phyloP scores from a whole-genome alignment of 2,888 invertebrate species.

The Tenthredo livida region DNA sequence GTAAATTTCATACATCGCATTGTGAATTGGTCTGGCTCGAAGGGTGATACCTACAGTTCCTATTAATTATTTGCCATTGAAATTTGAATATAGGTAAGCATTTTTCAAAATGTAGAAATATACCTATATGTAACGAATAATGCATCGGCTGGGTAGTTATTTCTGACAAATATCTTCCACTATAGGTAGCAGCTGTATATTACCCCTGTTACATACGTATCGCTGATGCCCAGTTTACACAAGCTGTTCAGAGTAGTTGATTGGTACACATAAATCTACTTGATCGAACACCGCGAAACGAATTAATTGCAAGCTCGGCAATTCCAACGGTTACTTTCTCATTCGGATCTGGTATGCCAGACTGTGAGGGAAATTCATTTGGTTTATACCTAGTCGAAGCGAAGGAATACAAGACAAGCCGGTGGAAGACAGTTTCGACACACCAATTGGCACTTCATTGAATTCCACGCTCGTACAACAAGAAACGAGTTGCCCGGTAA shows the following conservation, averaged over 20 bases:
- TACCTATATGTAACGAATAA: conserved; percentile 13
- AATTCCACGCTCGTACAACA: conserved; percentile 34
- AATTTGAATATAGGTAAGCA: not conserved
- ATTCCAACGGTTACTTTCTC: conserved; percentile 37
- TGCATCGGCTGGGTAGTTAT: conserved; percentile 27
- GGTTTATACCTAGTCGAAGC: not conserved
- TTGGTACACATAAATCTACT: conserved; percentile 39
- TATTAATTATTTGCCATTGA: not conserved
- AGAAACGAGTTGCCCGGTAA: conserved; percentile 8
- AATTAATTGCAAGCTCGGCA: conserved; percentile 40
- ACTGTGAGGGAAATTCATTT: conserved; percentile 23
- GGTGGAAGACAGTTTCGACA: conserved; percentile 34
- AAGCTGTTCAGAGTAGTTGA: conserved; percentile 46
- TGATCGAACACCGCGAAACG: conserved; percentile 44
- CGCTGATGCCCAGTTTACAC: conserved; percentile 47
- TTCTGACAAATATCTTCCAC: conserved; percentile 34
- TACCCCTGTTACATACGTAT: conserved; percentile 12
- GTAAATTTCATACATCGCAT: not conserved
- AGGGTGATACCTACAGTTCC: not conserved
- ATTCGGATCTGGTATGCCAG: not conserved
- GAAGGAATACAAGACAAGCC: conserved; percentile 35
- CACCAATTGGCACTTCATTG: conserved; percentile 48
- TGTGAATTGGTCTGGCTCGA: not conserved
- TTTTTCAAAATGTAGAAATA: not conserved
- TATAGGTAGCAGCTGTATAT: conserved; percentile 12